phyloP scores from a whole-genome alignment of 2,113 vertebrate genomes.

The Nettapus auritus region DNA sequence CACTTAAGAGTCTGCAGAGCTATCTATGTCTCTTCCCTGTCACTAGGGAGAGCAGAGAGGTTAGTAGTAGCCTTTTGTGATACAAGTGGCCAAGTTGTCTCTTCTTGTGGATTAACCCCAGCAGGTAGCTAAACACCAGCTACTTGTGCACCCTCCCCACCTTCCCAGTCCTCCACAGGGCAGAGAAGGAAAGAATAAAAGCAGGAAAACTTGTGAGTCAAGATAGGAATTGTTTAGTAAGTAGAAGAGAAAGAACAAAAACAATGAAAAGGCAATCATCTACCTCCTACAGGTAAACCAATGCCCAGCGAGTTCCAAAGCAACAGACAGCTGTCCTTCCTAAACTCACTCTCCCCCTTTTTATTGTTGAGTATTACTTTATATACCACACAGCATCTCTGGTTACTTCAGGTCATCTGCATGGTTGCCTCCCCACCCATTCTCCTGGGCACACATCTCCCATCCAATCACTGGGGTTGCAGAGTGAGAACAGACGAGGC shows the following conservation, averaged over 20 bases:
- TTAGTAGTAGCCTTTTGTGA: background rate
- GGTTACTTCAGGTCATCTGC: background rate
- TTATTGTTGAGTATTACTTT: background rate
- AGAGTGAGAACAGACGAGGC: background rate
- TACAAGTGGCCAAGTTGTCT: background rate
- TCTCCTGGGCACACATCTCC: background rate
- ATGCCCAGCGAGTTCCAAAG: background rate
- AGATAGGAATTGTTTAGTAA: background rate
- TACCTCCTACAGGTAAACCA: accelerated
- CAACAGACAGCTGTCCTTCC: background rate
- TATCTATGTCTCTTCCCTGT: background rate
- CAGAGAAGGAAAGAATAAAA: background rate
- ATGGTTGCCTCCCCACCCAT: background rate
- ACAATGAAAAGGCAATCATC: accelerated
- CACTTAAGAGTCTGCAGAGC: background rate
- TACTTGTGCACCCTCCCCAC: accelerated
- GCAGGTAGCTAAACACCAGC: background rate
- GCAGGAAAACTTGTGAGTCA: background rate
- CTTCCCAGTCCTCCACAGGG: too few species aligned
- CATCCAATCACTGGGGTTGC: accelerated
- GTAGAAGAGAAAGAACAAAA: background rate
- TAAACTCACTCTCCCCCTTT: background rate
- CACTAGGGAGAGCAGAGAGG: background rate
- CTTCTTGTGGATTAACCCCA: background rate
- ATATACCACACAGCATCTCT: background rate